Evolutionary conservation across 1,140 invertebrate genomes (phyloP).

Genomic region (Drosophila virilis): DNA sequence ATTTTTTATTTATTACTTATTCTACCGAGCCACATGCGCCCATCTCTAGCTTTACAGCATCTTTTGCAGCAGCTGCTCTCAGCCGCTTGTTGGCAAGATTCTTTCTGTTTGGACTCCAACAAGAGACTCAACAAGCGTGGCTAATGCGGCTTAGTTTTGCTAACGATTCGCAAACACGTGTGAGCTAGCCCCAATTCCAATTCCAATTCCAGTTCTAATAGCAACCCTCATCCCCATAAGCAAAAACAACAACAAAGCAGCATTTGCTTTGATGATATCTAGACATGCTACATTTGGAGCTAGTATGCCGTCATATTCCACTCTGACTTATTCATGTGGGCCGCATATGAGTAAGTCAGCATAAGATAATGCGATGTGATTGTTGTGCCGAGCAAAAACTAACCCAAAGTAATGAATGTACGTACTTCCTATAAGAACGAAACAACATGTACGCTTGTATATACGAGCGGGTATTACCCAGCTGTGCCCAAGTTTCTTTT

Average conservation of each 20-base stretch:
- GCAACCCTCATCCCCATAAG: conserved; percentile 26
- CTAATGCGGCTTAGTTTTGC: conserved; percentile 77
- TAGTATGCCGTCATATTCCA: conserved; percentile 25
- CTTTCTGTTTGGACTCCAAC: conserved; percentile 18
- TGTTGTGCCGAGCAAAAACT: conserved; percentile 15
- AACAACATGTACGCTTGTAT: background rate
- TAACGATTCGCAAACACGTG: conserved; percentile 77
- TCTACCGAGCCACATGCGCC: too few species aligned
- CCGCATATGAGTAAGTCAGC: conserved; percentile 24
- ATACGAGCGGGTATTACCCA: too few species aligned
- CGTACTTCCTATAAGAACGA: background rate
- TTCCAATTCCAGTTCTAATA: background rate
- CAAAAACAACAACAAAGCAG: conserved; percentile 44
- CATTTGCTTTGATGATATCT: conserved; percentile 61
- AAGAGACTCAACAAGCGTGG: conserved; percentile 37
- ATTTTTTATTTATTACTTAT: too few species aligned
- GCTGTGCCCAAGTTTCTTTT: too few species aligned
- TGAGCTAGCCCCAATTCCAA: conserved; percentile 1
- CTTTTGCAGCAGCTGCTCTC: conserved; percentile 49
- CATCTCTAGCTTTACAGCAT: background rate
- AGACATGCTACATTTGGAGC: conserved; percentile 24
- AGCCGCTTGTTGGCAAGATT: conserved; percentile 11
- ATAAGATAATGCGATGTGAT: conserved; percentile 33
- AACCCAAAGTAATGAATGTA: background rate
- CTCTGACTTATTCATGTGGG: conserved; percentile 17